Conservation (phyloP, 1,140 invertebrate species). For the Rhynchophorus ferrugineus region DNA sequence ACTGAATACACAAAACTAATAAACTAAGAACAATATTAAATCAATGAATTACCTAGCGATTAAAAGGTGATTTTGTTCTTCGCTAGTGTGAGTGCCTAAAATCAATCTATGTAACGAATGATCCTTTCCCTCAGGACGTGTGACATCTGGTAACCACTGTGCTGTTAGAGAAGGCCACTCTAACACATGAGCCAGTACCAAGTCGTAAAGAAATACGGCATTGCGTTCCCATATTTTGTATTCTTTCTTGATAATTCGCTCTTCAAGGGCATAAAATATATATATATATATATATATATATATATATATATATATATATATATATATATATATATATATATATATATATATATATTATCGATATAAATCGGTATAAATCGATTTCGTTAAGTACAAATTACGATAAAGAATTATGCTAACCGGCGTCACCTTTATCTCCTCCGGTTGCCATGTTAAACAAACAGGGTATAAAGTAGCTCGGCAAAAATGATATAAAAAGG, state of each 20-base stretch:
- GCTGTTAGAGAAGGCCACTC: slow-evolving; percentile 98
- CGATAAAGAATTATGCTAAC: slow-evolving; percentile 11
- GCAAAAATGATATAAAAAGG: too few species aligned
- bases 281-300: too few species aligned
- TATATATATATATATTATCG: too few species aligned
- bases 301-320: too few species aligned
- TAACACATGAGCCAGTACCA: slow-evolving; percentile 95
- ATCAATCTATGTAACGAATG: slow-evolving; percentile 97
- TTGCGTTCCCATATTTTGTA: slow-evolving; percentile 99
- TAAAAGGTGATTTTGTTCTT: slow-evolving; percentile 98
- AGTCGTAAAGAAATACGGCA: slow-evolving; percentile 93
- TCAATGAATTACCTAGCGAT: slow-evolving; percentile 64
- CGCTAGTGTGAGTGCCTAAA: slow-evolving; percentile 97
- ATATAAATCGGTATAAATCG: too few species aligned
- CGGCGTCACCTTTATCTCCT: slow-evolving; percentile 29
- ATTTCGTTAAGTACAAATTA: not conserved
- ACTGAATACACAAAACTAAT: slow-evolving; percentile 52
- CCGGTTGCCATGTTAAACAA: slow-evolving; percentile 18
- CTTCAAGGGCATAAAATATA: slow-evolving; percentile 61
- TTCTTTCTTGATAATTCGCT: slow-evolving; percentile 98
- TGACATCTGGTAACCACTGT: slow-evolving; percentile 98
- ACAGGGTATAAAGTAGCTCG: too few species aligned
- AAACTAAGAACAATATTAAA: too few species aligned
- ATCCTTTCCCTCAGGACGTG: slow-evolving; percentile 95
- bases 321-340: too few species aligned